Evolutionary conservation across 2,797 vertebrate species (phyloP).

Genomic region (Diglossa cyanea): DNA sequence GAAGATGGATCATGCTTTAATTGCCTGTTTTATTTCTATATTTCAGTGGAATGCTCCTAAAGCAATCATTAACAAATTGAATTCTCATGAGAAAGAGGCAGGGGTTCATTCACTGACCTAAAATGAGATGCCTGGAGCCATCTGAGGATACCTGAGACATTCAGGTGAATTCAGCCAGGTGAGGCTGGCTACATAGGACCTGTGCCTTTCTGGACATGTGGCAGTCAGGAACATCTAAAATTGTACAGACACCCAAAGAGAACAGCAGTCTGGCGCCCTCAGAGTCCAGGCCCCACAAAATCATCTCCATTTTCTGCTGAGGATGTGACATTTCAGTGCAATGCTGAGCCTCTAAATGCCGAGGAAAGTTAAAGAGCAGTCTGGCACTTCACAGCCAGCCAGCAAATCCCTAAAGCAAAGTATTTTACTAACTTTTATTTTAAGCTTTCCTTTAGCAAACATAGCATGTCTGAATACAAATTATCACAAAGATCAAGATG

Average conservation of each 20-base stretch:
- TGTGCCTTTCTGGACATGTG: neutral
- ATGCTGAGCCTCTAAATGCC: neutral
- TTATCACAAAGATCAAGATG: slow-evolving; percentile 35
- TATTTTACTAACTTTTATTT: neutral
- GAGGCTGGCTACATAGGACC: fast-evolving
- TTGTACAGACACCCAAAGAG: neutral
- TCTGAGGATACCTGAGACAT: neutral
- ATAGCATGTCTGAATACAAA: slow-evolving; percentile 1
- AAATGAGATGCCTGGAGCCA: neutral
- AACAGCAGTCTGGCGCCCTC: neutral
- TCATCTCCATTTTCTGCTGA: neutral
- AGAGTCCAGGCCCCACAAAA: neutral
- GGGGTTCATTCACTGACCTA: neutral
- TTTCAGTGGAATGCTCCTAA: neutral
- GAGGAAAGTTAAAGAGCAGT: neutral
- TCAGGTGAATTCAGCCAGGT: neutral
- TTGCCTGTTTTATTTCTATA: neutral
- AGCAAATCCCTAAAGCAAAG: neutral
- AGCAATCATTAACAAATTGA: neutral
- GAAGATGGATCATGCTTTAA: neutral
- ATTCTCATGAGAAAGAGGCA: neutral
- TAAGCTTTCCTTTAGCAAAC: neutral
- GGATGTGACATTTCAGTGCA: slow-evolving; percentile 12
- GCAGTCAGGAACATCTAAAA: neutral
- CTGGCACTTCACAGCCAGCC: neutral